These are phyloP conservation scores for Coptodon rendalli DNA, from an alignment of 2,113 vertebrate species.

Conservation along the genomic window DNA sequence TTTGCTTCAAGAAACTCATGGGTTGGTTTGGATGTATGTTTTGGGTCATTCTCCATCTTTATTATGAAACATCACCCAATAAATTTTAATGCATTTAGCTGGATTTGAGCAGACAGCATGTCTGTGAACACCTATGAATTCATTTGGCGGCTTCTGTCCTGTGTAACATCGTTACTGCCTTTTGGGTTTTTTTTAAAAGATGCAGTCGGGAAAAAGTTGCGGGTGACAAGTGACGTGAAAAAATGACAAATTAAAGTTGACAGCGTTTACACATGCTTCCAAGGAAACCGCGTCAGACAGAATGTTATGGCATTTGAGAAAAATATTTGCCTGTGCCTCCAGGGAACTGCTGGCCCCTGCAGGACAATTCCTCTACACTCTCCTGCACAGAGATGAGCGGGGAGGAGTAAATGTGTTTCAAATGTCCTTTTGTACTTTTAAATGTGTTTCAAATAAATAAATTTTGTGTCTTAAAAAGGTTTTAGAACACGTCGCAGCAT, in stretches of 20 bases:
- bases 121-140: not conserved
- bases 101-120: not conserved
- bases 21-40: not conserved
- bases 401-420: not conserved
- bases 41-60: not conserved
- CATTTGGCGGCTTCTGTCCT: not conserved
- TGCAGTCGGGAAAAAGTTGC: too few species aligned
- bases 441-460: not conserved
- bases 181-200: fast-evolving
- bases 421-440: not conserved
- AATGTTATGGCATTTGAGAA: too few species aligned
- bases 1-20: not conserved
- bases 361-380: too few species aligned
- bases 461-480: not conserved
- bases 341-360: not conserved
- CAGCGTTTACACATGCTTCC: too few species aligned
- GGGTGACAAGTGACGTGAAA: too few species aligned
- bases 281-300: too few species aligned
- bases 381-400: not conserved
- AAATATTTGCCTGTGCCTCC: not conserved
- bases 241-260: too few species aligned
- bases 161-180: not conserved
- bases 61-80: not conserved
- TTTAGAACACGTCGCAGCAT: not conserved
- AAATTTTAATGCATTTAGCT: not conserved